Evolutionary conservation across 2,888 invertebrate species (phyloP).

Genomic region (Micropterix aruncella): DNA sequence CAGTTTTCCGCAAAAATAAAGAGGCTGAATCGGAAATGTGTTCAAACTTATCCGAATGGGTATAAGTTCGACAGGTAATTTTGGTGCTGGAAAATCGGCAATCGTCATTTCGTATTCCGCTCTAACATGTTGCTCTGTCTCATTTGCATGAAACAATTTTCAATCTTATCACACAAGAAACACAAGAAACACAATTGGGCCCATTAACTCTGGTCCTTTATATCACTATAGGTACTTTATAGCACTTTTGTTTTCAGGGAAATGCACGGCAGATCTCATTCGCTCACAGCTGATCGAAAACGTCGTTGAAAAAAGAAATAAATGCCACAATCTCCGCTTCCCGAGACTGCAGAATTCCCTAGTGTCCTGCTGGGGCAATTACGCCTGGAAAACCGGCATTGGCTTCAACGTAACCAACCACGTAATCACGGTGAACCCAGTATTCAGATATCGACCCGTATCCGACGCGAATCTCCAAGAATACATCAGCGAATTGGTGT

Average conservation of each 20-base stretch:
- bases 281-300: constrained; percentile 31
- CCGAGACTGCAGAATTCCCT: constrained; percentile 52
- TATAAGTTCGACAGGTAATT: no score
- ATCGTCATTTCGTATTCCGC: no score
- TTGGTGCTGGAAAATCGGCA: no score
- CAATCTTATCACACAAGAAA: no score
- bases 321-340: constrained; percentile 43
- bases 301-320: constrained; percentile 39
- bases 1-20: no score
- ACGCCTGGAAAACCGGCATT: constrained; percentile 53
- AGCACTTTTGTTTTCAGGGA: constrained; percentile 21
- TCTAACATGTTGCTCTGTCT: no score
- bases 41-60: no score
- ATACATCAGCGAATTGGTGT: constrained; percentile 61
- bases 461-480: constrained; percentile 62
- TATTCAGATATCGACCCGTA: constrained; percentile 54
- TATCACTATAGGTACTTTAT: no score
- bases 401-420: constrained; percentile 57
- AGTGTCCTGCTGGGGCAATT: constrained; percentile 61
- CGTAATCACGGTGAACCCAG: constrained; percentile 44
- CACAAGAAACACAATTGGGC: no score
- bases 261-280: constrained; percentile 38
- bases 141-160: no score
- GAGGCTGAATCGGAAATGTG: no score
- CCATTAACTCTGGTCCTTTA: no score